Conservation (phyloP, 2,797 vertebrate species). For the Chelon auratus region DNA sequence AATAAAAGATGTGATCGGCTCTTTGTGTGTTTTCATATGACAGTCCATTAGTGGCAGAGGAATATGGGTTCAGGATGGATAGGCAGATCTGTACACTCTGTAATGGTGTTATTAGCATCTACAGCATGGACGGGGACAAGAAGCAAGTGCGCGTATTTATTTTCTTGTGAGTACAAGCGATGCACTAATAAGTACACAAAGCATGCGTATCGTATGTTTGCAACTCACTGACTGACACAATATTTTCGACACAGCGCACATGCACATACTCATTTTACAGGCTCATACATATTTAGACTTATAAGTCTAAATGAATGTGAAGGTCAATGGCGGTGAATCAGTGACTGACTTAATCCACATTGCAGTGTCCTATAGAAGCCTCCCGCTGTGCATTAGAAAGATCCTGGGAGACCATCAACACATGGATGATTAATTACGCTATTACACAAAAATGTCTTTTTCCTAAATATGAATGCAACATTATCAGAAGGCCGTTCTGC, state of each 20-base stretch:
- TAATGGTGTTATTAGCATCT: conserved; percentile 67
- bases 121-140: conserved; percentile 19
- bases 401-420: conserved; percentile 43
- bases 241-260: conserved; percentile 4
- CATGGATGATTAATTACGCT: conserved; percentile 59
- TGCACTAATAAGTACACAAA: conserved; percentile 23
- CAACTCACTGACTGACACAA: not conserved
- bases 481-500: conserved; percentile 33
- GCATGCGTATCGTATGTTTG: conserved; percentile 24
- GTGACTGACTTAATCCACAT: conserved; percentile 46
- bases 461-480: conserved; percentile 50
- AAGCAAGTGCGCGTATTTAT: conserved; percentile 19
- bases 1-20: conserved; percentile 72
- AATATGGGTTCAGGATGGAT: conserved; percentile 53
- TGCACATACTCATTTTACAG: not conserved
- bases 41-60: conserved; percentile 68
- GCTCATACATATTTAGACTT: conserved; percentile 51
- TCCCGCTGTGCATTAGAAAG: conserved; percentile 32
- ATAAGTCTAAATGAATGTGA: conserved; percentile 56
- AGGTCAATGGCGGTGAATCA: conserved; percentile 62
- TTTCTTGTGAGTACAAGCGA: conserved; percentile 16
- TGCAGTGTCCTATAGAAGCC: conserved; percentile 27
- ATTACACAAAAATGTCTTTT: conserved; percentile 64
- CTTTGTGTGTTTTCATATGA: conserved; percentile 73
- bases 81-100: conserved; percentile 42